Evolutionary conservation across 2,888 invertebrate genomes (phyloP).

Genomic region (Helicoverpa assulta): DNA sequence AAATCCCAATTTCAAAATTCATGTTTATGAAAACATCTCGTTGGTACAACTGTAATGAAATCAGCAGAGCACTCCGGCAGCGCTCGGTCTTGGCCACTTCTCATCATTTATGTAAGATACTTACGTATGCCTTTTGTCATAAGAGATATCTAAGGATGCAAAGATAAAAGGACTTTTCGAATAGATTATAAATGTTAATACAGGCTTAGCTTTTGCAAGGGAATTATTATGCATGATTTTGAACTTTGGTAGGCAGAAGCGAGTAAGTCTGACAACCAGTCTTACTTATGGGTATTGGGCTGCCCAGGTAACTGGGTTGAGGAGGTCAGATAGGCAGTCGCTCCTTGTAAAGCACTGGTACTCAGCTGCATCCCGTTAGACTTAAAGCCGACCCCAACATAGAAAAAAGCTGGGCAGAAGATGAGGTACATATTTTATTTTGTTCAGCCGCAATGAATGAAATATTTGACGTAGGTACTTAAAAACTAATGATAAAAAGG

Average conservation of each 20-base stretch:
- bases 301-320: too few species aligned
- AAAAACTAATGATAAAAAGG: neutral
- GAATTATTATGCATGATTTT: neutral
- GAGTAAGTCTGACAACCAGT: too few species aligned
- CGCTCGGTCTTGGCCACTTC: conserved; percentile 33
- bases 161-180: conserved; percentile 20
- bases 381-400: too few species aligned
- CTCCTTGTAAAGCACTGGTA: too few species aligned
- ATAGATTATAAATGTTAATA: conserved; percentile 28
- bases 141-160: conserved; percentile 33
- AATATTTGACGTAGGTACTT: too few species aligned
- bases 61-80: conserved; percentile 40
- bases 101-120: conserved; percentile 45
- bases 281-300: too few species aligned
- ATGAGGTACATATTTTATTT: too few species aligned
- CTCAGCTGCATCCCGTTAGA: too few species aligned
- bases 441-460: too few species aligned
- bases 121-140: conserved; percentile 51
- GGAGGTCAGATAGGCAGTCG: too few species aligned
- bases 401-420: too few species aligned
- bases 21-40: conserved; percentile 28
- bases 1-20: neutral
- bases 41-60: conserved; percentile 24
- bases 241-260: too few species aligned
- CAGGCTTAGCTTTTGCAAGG: neutral